Conservation (phyloP, 2,888 invertebrate genomes). For the Ennomos quercinarius region DNA sequence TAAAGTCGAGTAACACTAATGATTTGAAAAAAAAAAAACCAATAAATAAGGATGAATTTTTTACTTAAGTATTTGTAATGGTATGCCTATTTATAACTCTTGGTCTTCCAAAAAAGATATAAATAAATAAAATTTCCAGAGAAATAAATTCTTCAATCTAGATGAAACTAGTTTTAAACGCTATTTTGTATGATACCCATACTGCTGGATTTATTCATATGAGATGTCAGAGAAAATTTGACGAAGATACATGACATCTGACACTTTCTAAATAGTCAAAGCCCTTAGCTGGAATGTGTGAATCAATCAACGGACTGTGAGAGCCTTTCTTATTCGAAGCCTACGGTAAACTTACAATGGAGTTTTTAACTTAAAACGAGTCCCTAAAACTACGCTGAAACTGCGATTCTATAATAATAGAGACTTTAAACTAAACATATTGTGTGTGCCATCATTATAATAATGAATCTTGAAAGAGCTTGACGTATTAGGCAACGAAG, state of each 20-base stretch:
- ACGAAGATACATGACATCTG: conserved; percentile 28
- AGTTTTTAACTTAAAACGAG: not conserved
- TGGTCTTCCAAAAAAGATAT: too few relatives aligned
- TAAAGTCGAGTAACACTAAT: too few relatives aligned
- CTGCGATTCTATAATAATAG: not conserved
- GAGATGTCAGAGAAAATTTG: conserved; percentile 9
- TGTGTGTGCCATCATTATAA: too few relatives aligned
- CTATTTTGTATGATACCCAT: not conserved
- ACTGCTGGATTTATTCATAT: not conserved
- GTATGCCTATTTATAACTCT: too few relatives aligned
- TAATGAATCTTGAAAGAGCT: too few relatives aligned
- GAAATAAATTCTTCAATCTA: too few relatives aligned
- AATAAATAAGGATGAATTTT: too few relatives aligned
- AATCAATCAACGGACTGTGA: conserved; percentile 20
- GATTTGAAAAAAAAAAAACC: too few relatives aligned
- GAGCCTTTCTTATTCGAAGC: conserved; percentile 5
- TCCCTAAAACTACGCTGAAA: not conserved
- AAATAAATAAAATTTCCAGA: too few relatives aligned
- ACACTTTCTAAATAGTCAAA: conserved; percentile 33
- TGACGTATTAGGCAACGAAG: too few relatives aligned
- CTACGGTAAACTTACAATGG: conserved; percentile 1
- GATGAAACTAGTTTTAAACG: too few relatives aligned
- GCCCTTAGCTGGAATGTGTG: conserved; percentile 37
- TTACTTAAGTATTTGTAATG: too few relatives aligned
- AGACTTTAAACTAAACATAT: not conserved